Evolutionary conservation across 2,888 invertebrate species (phyloP), one percentile per base, ranked within the genome.

Genomic region (Acheta domesticus): DNA sequence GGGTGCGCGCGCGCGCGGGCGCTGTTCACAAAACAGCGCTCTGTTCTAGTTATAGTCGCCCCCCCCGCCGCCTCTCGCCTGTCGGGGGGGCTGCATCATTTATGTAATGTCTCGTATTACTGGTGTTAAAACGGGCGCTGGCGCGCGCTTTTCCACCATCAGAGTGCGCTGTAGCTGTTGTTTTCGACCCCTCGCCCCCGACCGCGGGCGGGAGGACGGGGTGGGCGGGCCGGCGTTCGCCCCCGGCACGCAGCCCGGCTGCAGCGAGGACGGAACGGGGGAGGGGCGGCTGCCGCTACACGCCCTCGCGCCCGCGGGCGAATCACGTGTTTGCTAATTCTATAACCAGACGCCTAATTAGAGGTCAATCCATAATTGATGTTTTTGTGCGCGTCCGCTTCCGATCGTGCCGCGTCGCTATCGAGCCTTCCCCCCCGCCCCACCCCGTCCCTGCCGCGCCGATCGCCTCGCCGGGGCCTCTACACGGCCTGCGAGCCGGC

Each of bases 1-100:
- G 16, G 62, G 3, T 1, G 62, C 16, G 2, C 12, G n/a, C n/a
- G 11, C n/a, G 62, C 14, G 62, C n/a, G 62, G 2, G 62, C 62
- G 62, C 62, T 62, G 62, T 62, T 62, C 62, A n/a, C 62, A n/a
- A 62, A 62, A 62, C 62, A 62, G n/a, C 62, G n/a, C n/a, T 62
- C 62, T n/a, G n/a, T 62, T 62, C 62, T n/a, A 62, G 62, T 62
- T 62, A n/a, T 62, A n/a, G 62, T 36, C 36, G 0, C 5, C 36
- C 5, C 36, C 36, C 36, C 36, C 36, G 36, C 36, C 36, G 36
- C 36, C 36, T 8, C 36, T 0, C 36, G 36, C 36, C 36, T 36
- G 62, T 62, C 4, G 16, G n/a, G 50, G 50, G 62, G 62, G 62
- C 62, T 62, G 62, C 62, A 62, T 62, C 62, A 62, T 62, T 62